Evolutionary conservation across 2,113 vertebrate genomes (phyloP).

Genomic region (Mionectes macconnelli): DNA sequence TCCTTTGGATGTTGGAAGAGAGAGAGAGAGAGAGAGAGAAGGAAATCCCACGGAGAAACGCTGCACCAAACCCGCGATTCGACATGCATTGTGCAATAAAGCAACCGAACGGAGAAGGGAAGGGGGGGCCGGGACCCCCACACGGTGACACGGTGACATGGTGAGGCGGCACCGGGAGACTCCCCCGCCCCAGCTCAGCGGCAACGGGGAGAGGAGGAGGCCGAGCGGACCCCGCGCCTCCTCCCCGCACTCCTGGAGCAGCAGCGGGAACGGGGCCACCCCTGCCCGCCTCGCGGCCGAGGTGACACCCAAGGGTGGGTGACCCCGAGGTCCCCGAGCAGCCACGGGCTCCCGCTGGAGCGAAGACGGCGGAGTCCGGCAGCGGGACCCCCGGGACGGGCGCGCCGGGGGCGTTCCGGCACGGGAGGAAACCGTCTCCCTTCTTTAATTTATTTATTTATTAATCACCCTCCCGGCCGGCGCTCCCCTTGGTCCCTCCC

Average conservation of each 20-base stretch:
- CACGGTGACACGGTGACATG: neutral
- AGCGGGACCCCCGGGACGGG: neutral
- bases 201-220: neutral
- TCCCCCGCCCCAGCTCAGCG: neutral
- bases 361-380: neutral
- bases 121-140: neutral
- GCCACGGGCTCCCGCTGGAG: neutral
- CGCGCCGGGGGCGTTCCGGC: neutral
- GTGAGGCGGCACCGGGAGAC: neutral
- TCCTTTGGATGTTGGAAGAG: neutral
- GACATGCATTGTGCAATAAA: constrained; percentile 68
- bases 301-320: neutral
- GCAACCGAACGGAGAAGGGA: neutral
- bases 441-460: constrained; percentile 67
- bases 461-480: constrained; percentile 4
- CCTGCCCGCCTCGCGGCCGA: neutral
- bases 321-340: neutral
- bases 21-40: neutral
- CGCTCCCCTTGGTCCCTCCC: neutral
- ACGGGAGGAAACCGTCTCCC: neutral
- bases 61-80: constrained; percentile 50
- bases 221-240: neutral
- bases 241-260: neutral
- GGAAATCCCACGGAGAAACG: neutral
- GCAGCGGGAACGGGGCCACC: neutral